Evolutionary conservation across 2,113 vertebrate genomes (phyloP), one percentile per base, ranked within the genome.

Genomic region (Athene cunicularia): DNA sequence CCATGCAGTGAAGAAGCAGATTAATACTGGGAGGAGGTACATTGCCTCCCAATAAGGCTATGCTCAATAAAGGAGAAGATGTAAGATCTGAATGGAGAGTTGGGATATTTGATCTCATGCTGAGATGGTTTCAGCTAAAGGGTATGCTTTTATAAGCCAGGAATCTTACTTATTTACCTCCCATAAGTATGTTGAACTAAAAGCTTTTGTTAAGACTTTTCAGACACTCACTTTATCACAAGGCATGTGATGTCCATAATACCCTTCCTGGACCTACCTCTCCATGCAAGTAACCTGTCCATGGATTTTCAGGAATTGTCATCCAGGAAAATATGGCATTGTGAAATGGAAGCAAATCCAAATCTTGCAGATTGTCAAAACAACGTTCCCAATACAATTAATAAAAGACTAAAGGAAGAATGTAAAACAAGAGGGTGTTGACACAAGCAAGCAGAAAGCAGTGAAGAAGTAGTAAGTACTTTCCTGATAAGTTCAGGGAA

Each of bases 131-230:
- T 67, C 47, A 68, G 17, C 17, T 55, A 26, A 58, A 30, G 19
- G 14, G 7, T 62, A 21, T 28, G 20, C 2, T 58, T 53, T 52
- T 62, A 3, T 53, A 63, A 96, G 6, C 41, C 37, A 67, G 43
- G 45, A 88, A 71, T 11, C 15, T 90, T 89, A 75, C 81, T 87
- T 94, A 88, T 92, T 92, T 94, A 12, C 27, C 15, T 82, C 28
- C 21, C 19, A 8, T 56, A 82, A 59, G 15, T 80, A 11, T 53
- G 22, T 49, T 87, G 90, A 86, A 64, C 27, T 27, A 75, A 77
- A 88, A 92, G 64, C 60, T 92, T 94, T 92, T 45, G 23, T 70
- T 80, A 63, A 79, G 72, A 58, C 24, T 90, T 95, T 85, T 91
- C 74, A 60, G 32, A 90, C 17, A 17, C 43, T 45, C 43, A 45